Evolutionary conservation across 2,113 vertebrate genomes (phyloP), one percentile per base, ranked within the genome.

Genomic region (Barnardius zonarius): DNA sequence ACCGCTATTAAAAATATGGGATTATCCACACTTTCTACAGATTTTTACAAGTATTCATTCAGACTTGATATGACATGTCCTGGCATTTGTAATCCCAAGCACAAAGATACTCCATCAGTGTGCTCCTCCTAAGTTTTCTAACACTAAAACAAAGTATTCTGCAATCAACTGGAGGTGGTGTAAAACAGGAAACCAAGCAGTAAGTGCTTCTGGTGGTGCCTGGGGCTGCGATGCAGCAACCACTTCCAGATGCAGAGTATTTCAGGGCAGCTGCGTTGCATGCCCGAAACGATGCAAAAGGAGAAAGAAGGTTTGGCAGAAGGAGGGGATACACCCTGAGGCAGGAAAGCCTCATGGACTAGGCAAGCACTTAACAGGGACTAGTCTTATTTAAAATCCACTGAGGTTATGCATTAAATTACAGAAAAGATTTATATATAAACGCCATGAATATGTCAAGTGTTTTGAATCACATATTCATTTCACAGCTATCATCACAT

Each of bases 141-240:
- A 13, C 0, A 4, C 5, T 11, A 8, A 30, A 55, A 13, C 25
- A 3, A 19, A 1, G 2, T 28, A 17, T 1, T 69, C 24, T 9
- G 25, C 4, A 23, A 25, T 0, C 3, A 57, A 18, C 28, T 68
- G 57, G 31, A 35, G n/a, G 27, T 2, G 10, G 12, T 14, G 31
- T 2, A 25, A 20, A 31, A 2, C 6, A 63, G 46, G 16, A 73
- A 79, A 17, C 3, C n/a, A 27, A 10, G 24, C 13, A 33, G 17
- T 9, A n/a, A 52, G 51, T 13, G n/a, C 17, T 48, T 23, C 37
- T 8, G 5, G 16, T 3, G 35, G 41, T 0, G 0, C 13, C 25
- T 9, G 7, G 30, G 28, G 37, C 69, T 48, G 25, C 4, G 1
- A 4, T 0, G 2, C 24, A 23, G 48, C 24, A 13, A 6, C 28